These are phyloP conservation scores for Alloplasta piceator DNA, from an alignment of 2,888 invertebrate species.

Conservation along the genomic window DNA sequence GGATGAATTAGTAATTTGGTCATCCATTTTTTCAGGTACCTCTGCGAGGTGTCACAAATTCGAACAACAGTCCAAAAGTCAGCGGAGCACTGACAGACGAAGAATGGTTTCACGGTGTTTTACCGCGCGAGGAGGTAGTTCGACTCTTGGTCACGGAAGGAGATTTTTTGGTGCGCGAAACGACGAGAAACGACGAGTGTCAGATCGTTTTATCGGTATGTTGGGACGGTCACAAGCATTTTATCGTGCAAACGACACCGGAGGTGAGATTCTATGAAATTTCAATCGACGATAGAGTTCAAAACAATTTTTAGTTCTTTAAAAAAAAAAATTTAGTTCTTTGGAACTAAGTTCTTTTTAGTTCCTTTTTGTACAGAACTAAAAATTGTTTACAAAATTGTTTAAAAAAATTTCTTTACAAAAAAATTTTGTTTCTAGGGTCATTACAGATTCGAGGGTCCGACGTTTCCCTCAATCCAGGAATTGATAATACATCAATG, in stretches of 20 bases:
- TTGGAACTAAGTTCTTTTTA: background rate
- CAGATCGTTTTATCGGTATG: constrained; percentile 97
- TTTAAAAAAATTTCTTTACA: too few species aligned
- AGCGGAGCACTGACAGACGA: constrained; percentile 93
- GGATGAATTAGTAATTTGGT: background rate
- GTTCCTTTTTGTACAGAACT: background rate
- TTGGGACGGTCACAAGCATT: constrained; percentile 98
- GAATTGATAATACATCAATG: constrained; percentile 96
- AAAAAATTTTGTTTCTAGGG: constrained; percentile 85
- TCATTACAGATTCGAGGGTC: constrained; percentile 96
- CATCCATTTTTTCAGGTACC: constrained; percentile 73
- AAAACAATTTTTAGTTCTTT: background rate
- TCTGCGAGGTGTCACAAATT: constrained; percentile 76
- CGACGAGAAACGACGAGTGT: constrained; percentile 94
- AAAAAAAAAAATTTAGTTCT: too few species aligned
- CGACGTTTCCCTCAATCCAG: constrained; percentile 95
- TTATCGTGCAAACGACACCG: constrained; percentile 96
- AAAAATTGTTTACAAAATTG: too few species aligned
- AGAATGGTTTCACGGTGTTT: constrained; percentile 98
- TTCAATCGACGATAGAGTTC: background rate
- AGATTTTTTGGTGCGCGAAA: constrained; percentile 97
- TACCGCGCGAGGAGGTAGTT: constrained; percentile 98
- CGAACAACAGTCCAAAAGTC: constrained; percentile 75
- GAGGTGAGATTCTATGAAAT: constrained; percentile 86
- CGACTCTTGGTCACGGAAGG: constrained; percentile 95